Conservation (phyloP, 1,140 invertebrate species). For the Marisa cornuarietis region DNA sequence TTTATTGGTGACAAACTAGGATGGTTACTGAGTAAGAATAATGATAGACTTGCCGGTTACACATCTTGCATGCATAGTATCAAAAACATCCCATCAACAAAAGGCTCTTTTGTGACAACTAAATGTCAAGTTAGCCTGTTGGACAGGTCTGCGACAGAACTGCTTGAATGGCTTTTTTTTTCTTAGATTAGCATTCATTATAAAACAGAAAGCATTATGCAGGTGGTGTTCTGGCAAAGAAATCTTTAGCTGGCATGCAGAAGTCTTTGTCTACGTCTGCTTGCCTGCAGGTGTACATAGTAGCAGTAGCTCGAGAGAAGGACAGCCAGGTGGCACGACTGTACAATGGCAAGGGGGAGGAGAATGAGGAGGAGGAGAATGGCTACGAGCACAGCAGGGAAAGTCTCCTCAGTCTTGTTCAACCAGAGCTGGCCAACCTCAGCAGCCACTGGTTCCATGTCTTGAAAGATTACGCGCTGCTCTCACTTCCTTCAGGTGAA, state of each 20-base stretch:
- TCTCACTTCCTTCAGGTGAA: conserved; percentile 87
- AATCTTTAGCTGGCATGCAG: not conserved
- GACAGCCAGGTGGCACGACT: conserved; percentile 58
- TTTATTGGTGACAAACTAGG: no score
- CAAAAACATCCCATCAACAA: no score
- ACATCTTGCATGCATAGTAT: no score
- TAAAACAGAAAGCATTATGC: no score
- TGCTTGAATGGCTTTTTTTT: no score
- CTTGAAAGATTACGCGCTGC: conserved; percentile 91
- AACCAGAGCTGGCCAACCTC: conserved; percentile 90
- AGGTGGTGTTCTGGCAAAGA: not conserved
- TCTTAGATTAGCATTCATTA: no score
- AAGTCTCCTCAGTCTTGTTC: conserved; percentile 86
- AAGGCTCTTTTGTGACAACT: no score
- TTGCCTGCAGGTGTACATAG: conserved; percentile 82
- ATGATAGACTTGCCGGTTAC: no score
- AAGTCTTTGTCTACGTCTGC: no score
- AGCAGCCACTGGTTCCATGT: conserved; percentile 95
- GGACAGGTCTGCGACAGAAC: no score
- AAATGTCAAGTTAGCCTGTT: no score
- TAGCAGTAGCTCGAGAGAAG: conserved; percentile 85
- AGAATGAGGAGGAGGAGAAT: conserved; percentile 75
- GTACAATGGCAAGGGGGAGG: conserved; percentile 42
- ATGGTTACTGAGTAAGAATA: no score
- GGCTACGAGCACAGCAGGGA: conserved; percentile 67